These are phyloP conservation scores for Sandelia bainsii DNA, from an alignment of 2,797 vertebrate genomes.

Conservation along the genomic window DNA sequence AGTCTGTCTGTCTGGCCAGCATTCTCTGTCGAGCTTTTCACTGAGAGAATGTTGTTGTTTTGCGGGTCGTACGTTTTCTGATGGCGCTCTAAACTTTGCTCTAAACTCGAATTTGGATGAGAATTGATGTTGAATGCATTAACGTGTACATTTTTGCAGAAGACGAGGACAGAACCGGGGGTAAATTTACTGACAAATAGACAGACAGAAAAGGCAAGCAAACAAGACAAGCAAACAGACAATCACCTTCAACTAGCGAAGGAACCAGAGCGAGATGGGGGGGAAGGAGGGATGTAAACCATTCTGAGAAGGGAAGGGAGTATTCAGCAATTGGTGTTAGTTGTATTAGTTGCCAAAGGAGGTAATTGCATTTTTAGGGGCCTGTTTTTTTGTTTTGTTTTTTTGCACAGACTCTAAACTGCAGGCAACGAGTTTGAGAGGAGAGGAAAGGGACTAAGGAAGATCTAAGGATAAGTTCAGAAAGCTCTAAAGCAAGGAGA, in stretches of 20 bases:
- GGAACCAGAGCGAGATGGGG: conserved; percentile 73
- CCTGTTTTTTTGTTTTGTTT: conserved; percentile 39
- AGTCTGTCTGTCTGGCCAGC: conserved; percentile 86
- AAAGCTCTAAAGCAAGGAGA: conserved; percentile 52
- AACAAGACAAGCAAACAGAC: conserved; percentile 77
- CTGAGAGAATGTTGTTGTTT: conserved; percentile 54
- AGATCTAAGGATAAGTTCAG: conserved; percentile 45
- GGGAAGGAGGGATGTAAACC: conserved; percentile 71
- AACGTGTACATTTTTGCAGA: conserved; percentile 58
- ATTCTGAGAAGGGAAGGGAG: conserved; percentile 51
- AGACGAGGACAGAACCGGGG: too few species aligned
- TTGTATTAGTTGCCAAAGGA: conserved; percentile 66
- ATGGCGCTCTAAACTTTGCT: conserved; percentile 22
- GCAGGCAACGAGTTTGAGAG: conserved; percentile 62
- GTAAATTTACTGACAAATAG: conserved; percentile 79
- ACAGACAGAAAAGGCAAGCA: conserved; percentile 83
- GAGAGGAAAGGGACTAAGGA: conserved; percentile 42
- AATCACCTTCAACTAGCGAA: conserved; percentile 74
- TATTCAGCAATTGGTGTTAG: conserved; percentile 72
- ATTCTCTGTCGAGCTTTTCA: conserved; percentile 60
- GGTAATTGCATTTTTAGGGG: conserved; percentile 58
- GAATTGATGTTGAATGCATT: conserved; percentile 75
- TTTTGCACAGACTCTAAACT: conserved; percentile 54
- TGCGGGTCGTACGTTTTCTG: conserved; percentile 13
- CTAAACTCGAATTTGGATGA: conserved; percentile 64